Conservation (phyloP, 2,888 invertebrate species). For the Lasioglossum morio region DNA sequence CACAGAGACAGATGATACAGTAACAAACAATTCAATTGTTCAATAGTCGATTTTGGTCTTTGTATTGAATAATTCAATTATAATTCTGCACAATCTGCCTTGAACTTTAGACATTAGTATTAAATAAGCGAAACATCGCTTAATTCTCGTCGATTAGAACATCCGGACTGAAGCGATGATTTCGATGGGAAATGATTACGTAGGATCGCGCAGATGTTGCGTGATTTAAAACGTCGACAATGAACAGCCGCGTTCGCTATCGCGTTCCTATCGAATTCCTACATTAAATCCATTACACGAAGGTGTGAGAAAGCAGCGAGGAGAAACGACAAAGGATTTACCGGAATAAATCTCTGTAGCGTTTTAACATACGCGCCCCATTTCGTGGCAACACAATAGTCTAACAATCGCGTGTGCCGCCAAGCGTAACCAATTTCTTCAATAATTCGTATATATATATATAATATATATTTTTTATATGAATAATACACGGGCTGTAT, state of each 20-base stretch:
- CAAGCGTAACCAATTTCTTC: constrained; percentile 44
- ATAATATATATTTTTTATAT: constrained; percentile 40
- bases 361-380: constrained; percentile 49
- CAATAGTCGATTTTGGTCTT: neutral
- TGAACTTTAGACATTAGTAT: neutral
- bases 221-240: constrained; percentile 7
- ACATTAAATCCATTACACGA: constrained; percentile 65
- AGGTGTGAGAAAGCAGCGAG: constrained; percentile 33
- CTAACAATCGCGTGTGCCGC: constrained; percentile 64
- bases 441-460: constrained; percentile 50
- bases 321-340: constrained; percentile 28
- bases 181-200: neutral
- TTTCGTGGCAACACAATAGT: constrained; percentile 55
- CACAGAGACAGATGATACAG: neutral
- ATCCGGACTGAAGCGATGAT: neutral
- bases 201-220: neutral
- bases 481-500: constrained; percentile 20
- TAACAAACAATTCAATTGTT: neutral
- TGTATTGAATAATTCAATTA: neutral
- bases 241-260: neutral
- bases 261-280: constrained; percentile 37
- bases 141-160: neutral
- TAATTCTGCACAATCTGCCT: neutral
- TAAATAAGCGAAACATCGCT: constrained; percentile 1
- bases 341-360: constrained; percentile 51